Conservation (phyloP, 2,797 vertebrate species). For the Gallirallus australis region DNA sequence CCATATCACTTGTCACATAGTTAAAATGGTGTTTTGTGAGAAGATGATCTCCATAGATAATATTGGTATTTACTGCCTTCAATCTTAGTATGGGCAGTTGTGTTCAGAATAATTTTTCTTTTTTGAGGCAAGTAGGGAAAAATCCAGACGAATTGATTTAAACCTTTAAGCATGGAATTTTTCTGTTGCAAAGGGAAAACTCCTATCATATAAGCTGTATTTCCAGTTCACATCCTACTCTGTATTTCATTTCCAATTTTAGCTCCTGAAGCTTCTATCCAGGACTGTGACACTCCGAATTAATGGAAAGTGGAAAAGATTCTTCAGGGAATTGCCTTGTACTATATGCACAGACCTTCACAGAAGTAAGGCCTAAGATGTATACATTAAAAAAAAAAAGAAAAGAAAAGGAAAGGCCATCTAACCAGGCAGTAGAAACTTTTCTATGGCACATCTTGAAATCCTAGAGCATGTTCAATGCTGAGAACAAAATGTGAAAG, state of each 20-base stretch:
- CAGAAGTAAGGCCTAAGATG: neutral
- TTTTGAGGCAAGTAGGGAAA: neutral
- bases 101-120: neutral
- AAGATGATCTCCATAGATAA: neutral
- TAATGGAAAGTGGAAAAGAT: neutral
- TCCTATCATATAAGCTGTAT: neutral
- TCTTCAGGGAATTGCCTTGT: neutral
- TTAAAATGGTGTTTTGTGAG: neutral
- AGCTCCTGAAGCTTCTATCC: neutral
- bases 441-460: neutral
- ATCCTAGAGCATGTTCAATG: neutral
- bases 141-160: neutral
- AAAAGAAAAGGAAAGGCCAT: neutral
- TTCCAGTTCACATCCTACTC: neutral
- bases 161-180: neutral
- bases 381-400: neutral
- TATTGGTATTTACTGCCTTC: neutral
- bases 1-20: neutral
- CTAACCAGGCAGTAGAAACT: neutral
- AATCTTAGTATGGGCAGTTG: neutral
- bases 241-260: neutral
- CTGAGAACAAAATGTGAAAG: neutral
- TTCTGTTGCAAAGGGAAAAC: neutral
- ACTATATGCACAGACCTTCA: neutral
- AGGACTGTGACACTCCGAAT: neutral